Conservation (phyloP, 2,113 vertebrate species). For the Dermatemys mawii region DNA sequence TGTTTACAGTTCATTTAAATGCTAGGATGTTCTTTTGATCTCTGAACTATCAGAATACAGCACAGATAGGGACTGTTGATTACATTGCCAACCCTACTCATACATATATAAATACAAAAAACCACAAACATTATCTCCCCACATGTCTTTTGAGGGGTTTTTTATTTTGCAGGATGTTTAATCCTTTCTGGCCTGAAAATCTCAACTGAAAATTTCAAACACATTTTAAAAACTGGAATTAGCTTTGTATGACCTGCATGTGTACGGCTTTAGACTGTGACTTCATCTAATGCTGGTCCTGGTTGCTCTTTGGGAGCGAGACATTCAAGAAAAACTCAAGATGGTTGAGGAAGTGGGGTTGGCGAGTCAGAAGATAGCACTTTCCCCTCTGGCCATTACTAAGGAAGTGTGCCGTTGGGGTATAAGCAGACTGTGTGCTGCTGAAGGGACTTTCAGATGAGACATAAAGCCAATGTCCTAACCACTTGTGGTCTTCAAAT, state of each 20-base stretch:
- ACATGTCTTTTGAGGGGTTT: too few species aligned
- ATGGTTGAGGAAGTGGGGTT: neutral
- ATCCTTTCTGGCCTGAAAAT: neutral
- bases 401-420: neutral
- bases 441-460: neutral
- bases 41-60: too few species aligned
- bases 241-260: neutral
- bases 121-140: too few species aligned
- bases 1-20: too few species aligned
- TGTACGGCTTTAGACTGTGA: neutral
- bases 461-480: neutral
- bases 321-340: neutral
- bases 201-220: neutral
- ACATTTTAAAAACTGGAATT: too few species aligned
- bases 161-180: too few species aligned
- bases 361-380: neutral
- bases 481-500: neutral
- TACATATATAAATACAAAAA: too few species aligned
- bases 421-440: neutral
- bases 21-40: too few species aligned
- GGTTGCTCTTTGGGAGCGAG: neutral
- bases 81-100: too few species aligned
- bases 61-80: too few species aligned
- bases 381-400: neutral
- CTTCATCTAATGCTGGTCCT: neutral